These are phyloP conservation scores for Heliconius ethilla DNA, from an alignment of 2,888 invertebrate species.

Conservation along the genomic window DNA sequence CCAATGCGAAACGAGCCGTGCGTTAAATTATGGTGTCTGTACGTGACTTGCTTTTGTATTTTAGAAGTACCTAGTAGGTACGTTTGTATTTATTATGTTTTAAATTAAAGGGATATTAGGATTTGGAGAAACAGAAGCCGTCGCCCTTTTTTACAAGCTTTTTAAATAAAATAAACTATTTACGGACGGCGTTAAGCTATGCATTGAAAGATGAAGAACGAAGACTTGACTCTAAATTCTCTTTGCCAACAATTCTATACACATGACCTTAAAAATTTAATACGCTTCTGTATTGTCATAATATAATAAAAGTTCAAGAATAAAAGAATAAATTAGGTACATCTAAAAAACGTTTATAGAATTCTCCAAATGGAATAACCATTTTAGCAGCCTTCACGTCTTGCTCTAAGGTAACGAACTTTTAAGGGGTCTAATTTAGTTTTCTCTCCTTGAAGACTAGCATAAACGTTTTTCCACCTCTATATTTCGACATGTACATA, in stretches of 20 bases:
- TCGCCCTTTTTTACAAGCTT: background rate
- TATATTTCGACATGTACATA: background rate
- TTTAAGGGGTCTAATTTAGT: slow-evolving; percentile 27
- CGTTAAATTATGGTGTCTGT: slow-evolving; percentile 29
- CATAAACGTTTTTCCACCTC: background rate
- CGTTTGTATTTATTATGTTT: background rate
- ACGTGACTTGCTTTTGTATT: slow-evolving; percentile 20
- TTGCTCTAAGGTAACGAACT: slow-evolving; percentile 10
- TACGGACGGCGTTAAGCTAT: too few species aligned
- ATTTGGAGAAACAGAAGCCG: background rate
- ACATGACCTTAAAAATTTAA: background rate
- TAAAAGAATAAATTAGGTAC: background rate
- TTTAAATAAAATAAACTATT: background rate
- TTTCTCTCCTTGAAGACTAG: background rate
- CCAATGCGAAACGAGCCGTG: slow-evolving; percentile 16
- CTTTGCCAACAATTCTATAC: too few species aligned
- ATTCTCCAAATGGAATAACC: background rate
- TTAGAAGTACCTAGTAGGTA: background rate
- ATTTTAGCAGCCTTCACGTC: background rate
- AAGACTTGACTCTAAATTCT: too few species aligned
- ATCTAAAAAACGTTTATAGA: slow-evolving; percentile 1
- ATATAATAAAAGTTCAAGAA: background rate
- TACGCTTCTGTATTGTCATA: background rate
- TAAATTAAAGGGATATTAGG: background rate
- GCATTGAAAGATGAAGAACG: too few species aligned